Conservation (phyloP, 2,888 invertebrate species). For the Aethes cnicana region DNA sequence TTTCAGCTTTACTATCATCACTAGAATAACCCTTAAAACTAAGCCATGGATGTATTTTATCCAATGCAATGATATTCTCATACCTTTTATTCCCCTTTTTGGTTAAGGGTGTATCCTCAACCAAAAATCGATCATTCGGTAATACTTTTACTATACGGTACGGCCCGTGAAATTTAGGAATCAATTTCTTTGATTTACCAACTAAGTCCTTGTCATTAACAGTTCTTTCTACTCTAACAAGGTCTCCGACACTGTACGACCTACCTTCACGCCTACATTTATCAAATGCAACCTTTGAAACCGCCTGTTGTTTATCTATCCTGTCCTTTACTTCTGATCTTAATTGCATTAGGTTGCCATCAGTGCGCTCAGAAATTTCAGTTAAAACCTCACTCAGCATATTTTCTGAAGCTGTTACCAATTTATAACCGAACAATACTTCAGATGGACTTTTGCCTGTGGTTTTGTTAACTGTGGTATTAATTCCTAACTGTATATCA, state of each 20-base stretch:
- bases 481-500: conserved; percentile 25
- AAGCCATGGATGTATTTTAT: conserved; percentile 23
- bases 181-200: conserved; percentile 6
- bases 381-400: conserved; percentile 2
- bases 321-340: background rate
- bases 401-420: background rate
- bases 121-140: conserved; percentile 12
- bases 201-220: background rate
- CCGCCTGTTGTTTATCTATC: background rate
- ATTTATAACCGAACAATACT: conserved; percentile 13
- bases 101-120: conserved; percentile 17
- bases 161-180: conserved; percentile 17
- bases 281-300: too few relatives aligned
- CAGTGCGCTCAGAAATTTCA: background rate
- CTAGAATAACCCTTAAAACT: conserved; percentile 2
- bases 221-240: background rate
- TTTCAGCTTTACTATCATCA: background rate
- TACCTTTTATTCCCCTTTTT: background rate
- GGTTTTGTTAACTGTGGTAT: background rate
- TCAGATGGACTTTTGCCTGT: conserved; percentile 18
- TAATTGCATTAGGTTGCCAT: too few relatives aligned
- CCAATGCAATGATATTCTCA: conserved; percentile 14
- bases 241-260: background rate
- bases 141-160: conserved; percentile 17
- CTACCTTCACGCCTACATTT: too few relatives aligned